Base-by-base conservation (phyloP, 2,113 vertebrate genomes). In the Tonatia bakeri region DNA sequence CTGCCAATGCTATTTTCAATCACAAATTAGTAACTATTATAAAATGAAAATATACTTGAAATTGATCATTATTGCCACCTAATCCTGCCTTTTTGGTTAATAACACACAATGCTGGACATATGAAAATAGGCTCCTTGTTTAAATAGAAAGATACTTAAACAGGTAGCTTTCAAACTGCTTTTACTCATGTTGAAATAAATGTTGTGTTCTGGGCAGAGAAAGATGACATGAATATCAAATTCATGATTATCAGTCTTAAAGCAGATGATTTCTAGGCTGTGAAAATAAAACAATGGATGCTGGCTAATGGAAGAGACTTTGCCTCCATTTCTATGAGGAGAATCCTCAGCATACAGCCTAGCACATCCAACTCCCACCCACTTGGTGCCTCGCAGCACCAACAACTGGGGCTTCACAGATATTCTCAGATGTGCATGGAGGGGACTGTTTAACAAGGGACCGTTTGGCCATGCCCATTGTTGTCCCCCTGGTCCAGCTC, bases 51-150 rank as follows among this genome's bases (percentile, higher is more conserved):
- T 73, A 43, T 56, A 81, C 22, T 94, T 87, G 95, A 43, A 90
- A 77, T 70, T n/a, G 22, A 64, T 89, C 56, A 81, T 45, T 69
- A 61, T 76, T 90, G 24, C 79, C 31, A 45, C 36, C 85, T 5
- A 24, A 6, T 88, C 40, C 94, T 97, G 47, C 26, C 17, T 98
- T 97, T 97, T 94, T 97, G 75, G 69, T 94, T 97, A 96, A 92
- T 96, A 97, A 96, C 92, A 97, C 24, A 95, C 33, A 97, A 31
- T 92, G 61, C 24, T 93, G 61, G 45, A 83, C 77, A 65, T 38
- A 45, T 65, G 36, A 91, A 83, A 94, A 31, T 4, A 79, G 31
- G 20, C 8, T 4, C 10, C 17, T 75, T 83, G 45, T 17, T 91
- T 95, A 76, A 67, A 28, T 84, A 54, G 33, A 69, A 16, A 83